Base-by-base conservation (phyloP, 2,888 invertebrate genomes). In the Rhorus exstirpatorius region DNA sequence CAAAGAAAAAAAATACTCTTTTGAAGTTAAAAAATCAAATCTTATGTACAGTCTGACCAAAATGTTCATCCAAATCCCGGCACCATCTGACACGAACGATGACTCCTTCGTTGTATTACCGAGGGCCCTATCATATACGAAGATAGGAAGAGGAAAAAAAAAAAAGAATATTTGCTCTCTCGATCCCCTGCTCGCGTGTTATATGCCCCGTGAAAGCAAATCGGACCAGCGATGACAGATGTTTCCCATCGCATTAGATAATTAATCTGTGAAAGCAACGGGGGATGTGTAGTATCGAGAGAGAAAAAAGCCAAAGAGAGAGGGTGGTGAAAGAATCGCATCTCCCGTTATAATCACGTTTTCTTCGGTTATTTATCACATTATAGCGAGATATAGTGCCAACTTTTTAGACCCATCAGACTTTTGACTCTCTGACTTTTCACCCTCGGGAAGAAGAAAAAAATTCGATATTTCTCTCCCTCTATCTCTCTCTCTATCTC, bases 211-310 rank as follows among this genome's bases (percentile, higher is more conserved):
- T 87, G 86, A 70, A 81, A 71, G 80, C 81, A 58, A 41, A 85
- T 85, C 74, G 81, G 85, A 86, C 80, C 80, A 84, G 76, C 86
- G 90, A 91, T 91, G 91, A 92, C 92, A 92, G 92, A 92, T 92
- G 92, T 91, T 92, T 85, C 83, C 72, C 87, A 85, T 87, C 86
- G 87, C 90, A 92, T 92, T 92, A 92, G 92, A 92, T 92, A 91
- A 92, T 92, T 92, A 92, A 92, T 92, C 91, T 55, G 78, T 63
- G 51, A 51, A 58, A 31, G 53, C 55, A 38, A 31, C 65, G 72
- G 77, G 79, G 68, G 55, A 44, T 72, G 60, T 41, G 1, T 38
- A 17, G 14, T 63, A 61, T 58, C 17, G 19, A 41, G 49, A 51
- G 24, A 35, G 31, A 51, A 44, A 51, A 55, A 24, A 21, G 10